Base-by-base conservation (phyloP, 2,888 invertebrate species). In the Brachylomia viminalis region DNA sequence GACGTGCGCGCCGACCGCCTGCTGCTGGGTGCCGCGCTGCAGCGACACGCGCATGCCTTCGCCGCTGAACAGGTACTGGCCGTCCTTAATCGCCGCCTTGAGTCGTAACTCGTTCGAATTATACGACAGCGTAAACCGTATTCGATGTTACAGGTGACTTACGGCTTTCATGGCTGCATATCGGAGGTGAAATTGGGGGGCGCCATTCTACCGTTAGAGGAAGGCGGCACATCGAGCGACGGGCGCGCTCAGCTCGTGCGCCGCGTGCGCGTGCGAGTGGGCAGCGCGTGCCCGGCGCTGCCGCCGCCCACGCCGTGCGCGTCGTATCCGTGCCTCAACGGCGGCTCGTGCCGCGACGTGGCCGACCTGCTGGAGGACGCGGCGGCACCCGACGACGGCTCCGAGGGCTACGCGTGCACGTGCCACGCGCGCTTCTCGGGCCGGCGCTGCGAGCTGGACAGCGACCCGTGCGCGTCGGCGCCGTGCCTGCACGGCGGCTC, bases 101-200 rank as follows among this genome's bases (percentile, higher is more conserved):
- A 11, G 54, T 4, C 30, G 30, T 38, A 30, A 13, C 17, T 42
- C 33, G 6, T 6, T 4, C n/a, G 23, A 45, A 42, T 15, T 11
- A 2, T 15, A 23, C 54, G 61, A 23, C 30, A 23, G 0, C 30
- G 27, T 15, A 27, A 4, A 59, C 17, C 62, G 23, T 56, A 15
- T 65, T 30, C 13, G 4, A 27, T 38, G 33, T 49, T 23, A 23
- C 98, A 98, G 94, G 97, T 99, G 68, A 98, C 98, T 66, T 97
- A 98, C 82, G 99, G 99, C 0, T 99, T 99, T 93, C 97, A 98
- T 75, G 99, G 99, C 2, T 99, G 99, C 92, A 98, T 99, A 97
- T 98, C 99, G 79, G 98, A 99, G 90, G 97, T 99, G 49, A 97
- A 97, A 77, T 97, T 99, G 69, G 98, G 98, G 74, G 97, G 98